These are phyloP conservation scores for Sinocyclocheilus anshuiensis DNA, from an alignment of 2,113 vertebrate genomes.

Conservation along the genomic window DNA sequence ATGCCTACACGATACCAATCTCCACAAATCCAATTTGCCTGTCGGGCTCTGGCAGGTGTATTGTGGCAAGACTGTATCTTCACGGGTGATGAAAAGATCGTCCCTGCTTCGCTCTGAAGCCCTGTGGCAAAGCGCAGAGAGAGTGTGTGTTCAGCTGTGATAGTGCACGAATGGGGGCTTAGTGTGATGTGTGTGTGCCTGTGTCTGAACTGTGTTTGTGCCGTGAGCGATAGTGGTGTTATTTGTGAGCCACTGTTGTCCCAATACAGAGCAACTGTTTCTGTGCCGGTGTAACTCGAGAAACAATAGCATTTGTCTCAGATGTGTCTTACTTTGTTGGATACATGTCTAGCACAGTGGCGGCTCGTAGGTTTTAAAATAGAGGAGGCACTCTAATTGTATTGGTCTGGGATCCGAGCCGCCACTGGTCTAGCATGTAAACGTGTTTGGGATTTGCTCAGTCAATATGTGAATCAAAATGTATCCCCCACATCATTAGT, in stretches of 20 bases:
- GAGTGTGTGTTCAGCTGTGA: slow-evolving; percentile 27
- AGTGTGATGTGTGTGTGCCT: slow-evolving; percentile 23
- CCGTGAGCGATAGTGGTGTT: slow-evolving; percentile 32
- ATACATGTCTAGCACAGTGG: neutral
- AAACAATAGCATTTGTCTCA: neutral
- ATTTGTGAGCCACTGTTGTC: slow-evolving; percentile 38
- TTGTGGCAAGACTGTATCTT: slow-evolving; percentile 49
- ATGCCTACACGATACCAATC: slow-evolving; percentile 54
- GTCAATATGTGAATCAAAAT: neutral
- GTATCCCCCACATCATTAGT: neutral
- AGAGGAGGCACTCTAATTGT: too few species aligned
- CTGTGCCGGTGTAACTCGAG: slow-evolving; percentile 32
- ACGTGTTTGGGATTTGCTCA: neutral
- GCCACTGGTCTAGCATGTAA: neutral
- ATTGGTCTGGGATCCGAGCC: too few species aligned
- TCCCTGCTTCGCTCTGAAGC: slow-evolving; percentile 24
- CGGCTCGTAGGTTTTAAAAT: too few species aligned
- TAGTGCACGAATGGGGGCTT: slow-evolving; percentile 33
- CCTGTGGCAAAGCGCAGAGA: slow-evolving; percentile 24
- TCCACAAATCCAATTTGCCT: slow-evolving; percentile 58
- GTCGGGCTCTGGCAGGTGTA: slow-evolving; percentile 48
- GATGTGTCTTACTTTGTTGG: slow-evolving; percentile 2
- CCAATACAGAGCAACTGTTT: slow-evolving; percentile 36
- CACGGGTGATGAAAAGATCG: slow-evolving; percentile 50
- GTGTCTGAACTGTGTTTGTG: slow-evolving; percentile 36